Conservation (phyloP, 1,140 invertebrate species). For the Bombus impatiens region DNA sequence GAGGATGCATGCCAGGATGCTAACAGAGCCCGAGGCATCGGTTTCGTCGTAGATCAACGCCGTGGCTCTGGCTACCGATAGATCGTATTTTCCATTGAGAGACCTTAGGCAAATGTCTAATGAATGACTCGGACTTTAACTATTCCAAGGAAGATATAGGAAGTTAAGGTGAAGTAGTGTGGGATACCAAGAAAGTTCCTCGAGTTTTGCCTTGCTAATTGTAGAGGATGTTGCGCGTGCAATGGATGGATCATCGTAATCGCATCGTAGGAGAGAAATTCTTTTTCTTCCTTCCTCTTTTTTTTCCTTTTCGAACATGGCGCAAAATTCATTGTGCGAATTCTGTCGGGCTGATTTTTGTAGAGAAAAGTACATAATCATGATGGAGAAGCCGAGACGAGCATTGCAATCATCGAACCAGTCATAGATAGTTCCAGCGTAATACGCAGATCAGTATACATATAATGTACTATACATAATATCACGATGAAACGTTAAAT, state of each 20-base stretch:
- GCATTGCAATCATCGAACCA: no score
- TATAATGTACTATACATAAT: neutral
- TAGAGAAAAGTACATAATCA: no score
- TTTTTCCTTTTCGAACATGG: no score
- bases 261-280: neutral
- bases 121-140: neutral
- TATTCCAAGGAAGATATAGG: neutral
- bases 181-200: neutral
- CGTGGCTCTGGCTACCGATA: conserved; percentile 1
- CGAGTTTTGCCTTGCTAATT: neutral
- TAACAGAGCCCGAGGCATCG: conserved; percentile 19
- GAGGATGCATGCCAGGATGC: conserved; percentile 18
- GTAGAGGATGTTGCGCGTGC: neutral
- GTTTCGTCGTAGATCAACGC: conserved; percentile 35
- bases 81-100: neutral
- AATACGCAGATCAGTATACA: no score
- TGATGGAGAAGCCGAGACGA: no score
- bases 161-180: neutral
- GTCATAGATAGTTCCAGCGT: no score
- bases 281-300: no score
- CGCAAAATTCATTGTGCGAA: no score
- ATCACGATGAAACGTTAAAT: neutral
- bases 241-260: neutral
- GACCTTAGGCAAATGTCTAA: neutral
- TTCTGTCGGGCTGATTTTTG: no score